These are phyloP conservation scores for Equus quagga DNA, from an alignment of 2,113 vertebrate genomes.

Conservation along the genomic window DNA sequence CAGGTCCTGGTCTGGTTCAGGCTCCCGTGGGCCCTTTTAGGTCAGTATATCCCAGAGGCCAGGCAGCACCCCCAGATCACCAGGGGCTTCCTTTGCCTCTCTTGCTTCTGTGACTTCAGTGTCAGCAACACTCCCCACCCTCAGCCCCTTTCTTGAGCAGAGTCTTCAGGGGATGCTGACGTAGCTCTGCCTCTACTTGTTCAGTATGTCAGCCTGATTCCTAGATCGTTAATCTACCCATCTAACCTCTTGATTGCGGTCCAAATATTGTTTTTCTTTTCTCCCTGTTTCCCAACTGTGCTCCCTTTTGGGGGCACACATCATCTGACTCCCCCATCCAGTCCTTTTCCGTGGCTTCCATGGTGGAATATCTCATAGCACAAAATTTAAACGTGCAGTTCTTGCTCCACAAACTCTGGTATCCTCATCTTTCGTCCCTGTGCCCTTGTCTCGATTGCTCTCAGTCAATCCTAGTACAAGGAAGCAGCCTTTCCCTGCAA, in stretches of 20 bases:
- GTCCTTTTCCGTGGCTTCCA: neutral
- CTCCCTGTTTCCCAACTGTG: neutral
- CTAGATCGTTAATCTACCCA: neutral
- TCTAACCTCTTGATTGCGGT: neutral
- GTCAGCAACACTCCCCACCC: neutral
- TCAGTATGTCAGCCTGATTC: neutral
- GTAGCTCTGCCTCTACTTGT: neutral
- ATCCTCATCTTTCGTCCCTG: neutral
- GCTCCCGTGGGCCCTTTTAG: neutral
- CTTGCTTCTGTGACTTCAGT: neutral
- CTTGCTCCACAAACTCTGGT: neutral
- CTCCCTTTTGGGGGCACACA: neutral
- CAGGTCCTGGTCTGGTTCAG: neutral
- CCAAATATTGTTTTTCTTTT: neutral
- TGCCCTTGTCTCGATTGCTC: neutral
- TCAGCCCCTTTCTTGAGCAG: neutral
- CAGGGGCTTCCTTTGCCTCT: neutral
- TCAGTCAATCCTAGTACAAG: constrained; percentile 22
- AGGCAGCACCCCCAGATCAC: neutral
- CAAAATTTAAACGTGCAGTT: neutral
- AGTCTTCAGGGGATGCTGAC: neutral
- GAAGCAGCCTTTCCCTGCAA: neutral
- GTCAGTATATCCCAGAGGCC: neutral
- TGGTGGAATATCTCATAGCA: neutral
- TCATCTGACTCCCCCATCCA: neutral